These are phyloP conservation scores for Ichneumoninae sp. DNA, from an alignment of 2,888 invertebrate species.

Conservation along the genomic window DNA sequence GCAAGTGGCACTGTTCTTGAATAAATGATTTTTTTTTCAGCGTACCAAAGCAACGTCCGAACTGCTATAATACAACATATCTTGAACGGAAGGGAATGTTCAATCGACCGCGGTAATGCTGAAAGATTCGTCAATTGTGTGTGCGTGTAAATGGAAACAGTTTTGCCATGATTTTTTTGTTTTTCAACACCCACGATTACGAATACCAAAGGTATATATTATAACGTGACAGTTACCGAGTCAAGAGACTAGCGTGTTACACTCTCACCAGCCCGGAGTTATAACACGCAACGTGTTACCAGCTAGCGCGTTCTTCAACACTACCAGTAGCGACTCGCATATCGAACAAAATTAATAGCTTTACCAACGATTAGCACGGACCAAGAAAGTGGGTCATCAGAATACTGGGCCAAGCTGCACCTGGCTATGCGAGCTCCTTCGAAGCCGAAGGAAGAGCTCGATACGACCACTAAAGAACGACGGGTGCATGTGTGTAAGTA, in stretches of 20 bases:
- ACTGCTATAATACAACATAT: not conserved
- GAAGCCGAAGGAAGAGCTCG: not conserved
- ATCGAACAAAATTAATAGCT: constrained; percentile 61
- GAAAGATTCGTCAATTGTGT: not conserved
- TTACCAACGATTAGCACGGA: constrained; percentile 54
- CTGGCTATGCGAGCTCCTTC: not conserved
- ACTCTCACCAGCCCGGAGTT: constrained; percentile 1
- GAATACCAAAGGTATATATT: not conserved
- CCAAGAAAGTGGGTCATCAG: constrained; percentile 59
- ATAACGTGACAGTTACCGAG: constrained; percentile 4
- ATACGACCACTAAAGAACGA: not conserved
- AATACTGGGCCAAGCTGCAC: constrained; percentile 35
- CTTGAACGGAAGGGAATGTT: not conserved
- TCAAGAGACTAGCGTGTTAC: constrained; percentile 8
- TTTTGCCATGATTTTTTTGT: not conserved
- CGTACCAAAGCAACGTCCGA: not conserved
- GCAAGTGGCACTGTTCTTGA: too few relatives aligned
- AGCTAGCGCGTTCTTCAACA: constrained; percentile 10
- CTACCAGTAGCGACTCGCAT: constrained; percentile 12
- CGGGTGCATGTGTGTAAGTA: not conserved
- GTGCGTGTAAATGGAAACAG: not conserved
- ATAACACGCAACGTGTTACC: constrained; percentile 45
- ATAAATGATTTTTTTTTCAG: too few relatives aligned
- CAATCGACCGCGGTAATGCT: not conserved
- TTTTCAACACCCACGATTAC: not conserved